A percentile compares a stretch with the other conserved stretches of the same genome.
Conservation (phyloP, 2,888 invertebrate genomes). For the Empis livida region DNA sequence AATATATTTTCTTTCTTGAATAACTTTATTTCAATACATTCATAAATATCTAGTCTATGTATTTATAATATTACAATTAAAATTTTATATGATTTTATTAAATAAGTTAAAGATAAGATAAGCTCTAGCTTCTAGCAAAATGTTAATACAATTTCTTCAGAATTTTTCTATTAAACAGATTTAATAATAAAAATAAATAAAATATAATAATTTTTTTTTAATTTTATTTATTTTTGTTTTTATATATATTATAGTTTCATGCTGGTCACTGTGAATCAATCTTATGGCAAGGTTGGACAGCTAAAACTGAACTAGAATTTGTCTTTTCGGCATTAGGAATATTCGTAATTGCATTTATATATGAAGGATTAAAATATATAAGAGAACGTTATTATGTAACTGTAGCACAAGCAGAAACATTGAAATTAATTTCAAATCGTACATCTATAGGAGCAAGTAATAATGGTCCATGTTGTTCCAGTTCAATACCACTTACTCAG, state of each 20-base stretch:
- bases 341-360: conserved; percentile 79
- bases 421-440: background rate
- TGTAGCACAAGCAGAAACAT: conserved; percentile 17
- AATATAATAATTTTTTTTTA: too few species aligned
- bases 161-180: too few species aligned
- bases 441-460: background rate
- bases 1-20: too few species aligned
- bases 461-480: conserved; percentile 16
- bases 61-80: too few species aligned
- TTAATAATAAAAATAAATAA: too few species aligned
- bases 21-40: too few species aligned
- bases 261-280: conserved; percentile 62
- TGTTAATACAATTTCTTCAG: too few species aligned
- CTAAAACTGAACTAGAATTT: conserved; percentile 57
- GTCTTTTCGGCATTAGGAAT: conserved; percentile 80
- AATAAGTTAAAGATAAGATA: too few species aligned
- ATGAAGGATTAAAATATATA: conserved; percentile 88
- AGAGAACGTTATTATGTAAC: conserved; percentile 33
- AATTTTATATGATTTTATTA: too few species aligned
- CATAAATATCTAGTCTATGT: too few species aligned
- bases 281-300: conserved; percentile 69
- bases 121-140: too few species aligned
- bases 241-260: conserved; percentile 49
- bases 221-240: too few species aligned
- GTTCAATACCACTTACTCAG: conserved; percentile 15